Percentiles rank a stretch among this genome's conserved stretches.
Conservation (phyloP, 2,888 invertebrate genomes). For the Quadroppia sp. region DNA sequence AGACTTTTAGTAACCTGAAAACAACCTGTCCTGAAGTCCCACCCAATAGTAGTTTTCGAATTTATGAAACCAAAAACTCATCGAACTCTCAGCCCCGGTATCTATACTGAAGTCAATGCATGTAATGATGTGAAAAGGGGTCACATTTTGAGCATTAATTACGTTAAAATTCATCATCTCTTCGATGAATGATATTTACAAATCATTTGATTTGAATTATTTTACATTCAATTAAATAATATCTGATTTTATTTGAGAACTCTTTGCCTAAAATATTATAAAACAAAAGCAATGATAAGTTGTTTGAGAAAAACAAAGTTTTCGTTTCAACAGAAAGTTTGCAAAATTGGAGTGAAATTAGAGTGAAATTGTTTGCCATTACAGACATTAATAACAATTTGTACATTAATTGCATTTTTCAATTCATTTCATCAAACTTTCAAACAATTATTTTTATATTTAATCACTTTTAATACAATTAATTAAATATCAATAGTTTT, state of each 20-base stretch:
- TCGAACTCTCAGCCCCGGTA: background rate
- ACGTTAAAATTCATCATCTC: background rate
- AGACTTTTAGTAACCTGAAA: background rate
- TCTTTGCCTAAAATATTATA: too few species aligned
- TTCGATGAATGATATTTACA: background rate
- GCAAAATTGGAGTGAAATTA: too few species aligned
- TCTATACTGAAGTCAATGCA: background rate
- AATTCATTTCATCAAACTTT: too few species aligned
- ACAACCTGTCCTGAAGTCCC: background rate
- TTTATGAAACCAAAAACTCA: background rate
- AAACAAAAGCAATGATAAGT: too few species aligned
- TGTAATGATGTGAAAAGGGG: slow-evolving; percentile 5
- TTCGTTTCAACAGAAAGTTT: too few species aligned
- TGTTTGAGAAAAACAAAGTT: too few species aligned
- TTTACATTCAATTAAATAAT: background rate
- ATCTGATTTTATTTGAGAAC: background rate
- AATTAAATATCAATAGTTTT: too few species aligned
- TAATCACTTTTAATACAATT: too few species aligned
- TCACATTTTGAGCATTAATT: slow-evolving; percentile 4
- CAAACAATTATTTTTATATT: too few species aligned
- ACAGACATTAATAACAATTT: too few species aligned
- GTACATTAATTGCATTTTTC: too few species aligned
- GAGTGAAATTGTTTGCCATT: too few species aligned
- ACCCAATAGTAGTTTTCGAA: background rate
- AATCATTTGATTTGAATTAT: slow-evolving; percentile 9